Base-by-base conservation (phyloP, 1,140 invertebrate genomes). In the Drosophila novamexicana region DNA sequence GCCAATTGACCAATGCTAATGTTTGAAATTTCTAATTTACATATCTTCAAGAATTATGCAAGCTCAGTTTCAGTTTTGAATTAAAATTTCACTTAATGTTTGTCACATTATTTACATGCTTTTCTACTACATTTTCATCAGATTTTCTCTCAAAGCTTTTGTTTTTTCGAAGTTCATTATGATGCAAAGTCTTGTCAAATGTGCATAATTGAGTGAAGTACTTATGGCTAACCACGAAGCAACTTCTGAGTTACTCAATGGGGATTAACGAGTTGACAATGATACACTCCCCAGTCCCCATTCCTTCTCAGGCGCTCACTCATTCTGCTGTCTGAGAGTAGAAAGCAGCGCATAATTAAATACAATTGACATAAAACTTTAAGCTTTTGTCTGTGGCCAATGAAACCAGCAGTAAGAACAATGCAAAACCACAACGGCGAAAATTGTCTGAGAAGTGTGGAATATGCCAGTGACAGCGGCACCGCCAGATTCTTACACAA, bases 331-430 rank as follows among this genome's bases (percentile, higher is more conserved):
- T 32, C 32, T 10, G 14, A 40, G 12, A n/a, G 39, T 2, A 14
- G 44, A 22, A 37, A 18, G 52, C 67, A 69, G 57, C 82, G 81
- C 81, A 85, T 85, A 85, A 85, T 85, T 85, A 85, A 78, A 85
- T 81, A 80, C 82, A 85, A 85, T 86, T 86, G 78, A 79, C 69
- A 73, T 68, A 77, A 78, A 86, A 69, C 82, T 85, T 77, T 62
- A 80, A 75, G 82, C 81, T 78, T 67, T 85, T 86, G 82, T 85
- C 73, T 64, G 73, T 37, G 50, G 61, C 44, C 53, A 49, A 45
- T 37, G 56, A 59, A 42, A 44, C 12, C 36, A 9, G 36, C 45
- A 54, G 7, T 32, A 34, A 32, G 12, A 32, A 66, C 64, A 39
- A 34, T 22, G 44, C 34, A 54, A 18, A 22, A 45, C 42, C 16